These are phyloP conservation scores for Tragelaphus buxtoni DNA, from an alignment of 2,113 vertebrate species.

Conservation along the genomic window DNA sequence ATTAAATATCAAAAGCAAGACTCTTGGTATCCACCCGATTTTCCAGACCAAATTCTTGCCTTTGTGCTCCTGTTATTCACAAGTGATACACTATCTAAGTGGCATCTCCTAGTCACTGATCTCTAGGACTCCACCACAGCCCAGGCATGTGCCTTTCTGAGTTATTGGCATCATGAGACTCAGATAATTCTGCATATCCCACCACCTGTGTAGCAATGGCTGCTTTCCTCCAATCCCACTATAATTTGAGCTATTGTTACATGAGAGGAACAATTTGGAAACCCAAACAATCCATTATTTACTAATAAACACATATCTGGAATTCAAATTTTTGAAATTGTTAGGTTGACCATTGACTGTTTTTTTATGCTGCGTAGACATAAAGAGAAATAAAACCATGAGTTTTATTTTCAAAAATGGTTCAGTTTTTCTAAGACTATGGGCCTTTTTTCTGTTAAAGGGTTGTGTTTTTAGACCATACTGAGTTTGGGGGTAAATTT, in stretches of 20 bases:
- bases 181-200: not conserved
- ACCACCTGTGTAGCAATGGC: too few species aligned
- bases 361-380: not conserved
- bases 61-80: accelerated
- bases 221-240: not conserved
- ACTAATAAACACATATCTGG: not conserved
- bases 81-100: not conserved
- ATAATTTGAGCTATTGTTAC: not conserved
- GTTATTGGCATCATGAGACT: not conserved
- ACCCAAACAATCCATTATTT: not conserved
- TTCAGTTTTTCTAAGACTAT: not conserved
- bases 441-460: not conserved
- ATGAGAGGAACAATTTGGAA: not conserved
- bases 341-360: not conserved
- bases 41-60: not conserved
- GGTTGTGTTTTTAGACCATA: not conserved
- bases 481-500: not conserved
- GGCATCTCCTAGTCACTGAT: accelerated
- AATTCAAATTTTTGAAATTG: not conserved
- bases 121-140: too few species aligned
- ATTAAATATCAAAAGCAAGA: not conserved
- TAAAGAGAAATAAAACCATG: not conserved
- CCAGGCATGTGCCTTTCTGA: accelerated
- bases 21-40: not conserved
- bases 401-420: not conserved